phyloP scores from a whole-genome alignment of 2,888 invertebrate genomes.

The Theretra japonica region DNA sequence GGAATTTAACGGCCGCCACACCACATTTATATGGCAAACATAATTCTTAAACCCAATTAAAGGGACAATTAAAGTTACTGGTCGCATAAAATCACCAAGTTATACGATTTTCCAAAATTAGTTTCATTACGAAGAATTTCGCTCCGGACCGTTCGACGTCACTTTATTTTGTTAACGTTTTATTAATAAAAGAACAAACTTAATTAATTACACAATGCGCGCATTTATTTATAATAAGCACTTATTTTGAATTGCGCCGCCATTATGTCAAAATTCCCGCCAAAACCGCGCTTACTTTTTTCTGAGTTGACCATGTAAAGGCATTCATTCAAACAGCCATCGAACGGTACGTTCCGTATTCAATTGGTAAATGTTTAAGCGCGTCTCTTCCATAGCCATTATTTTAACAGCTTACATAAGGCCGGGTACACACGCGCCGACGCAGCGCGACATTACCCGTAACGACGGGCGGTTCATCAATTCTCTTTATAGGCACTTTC shows the following conservation, averaged over 20 bases:
- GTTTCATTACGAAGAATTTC: too few species aligned
- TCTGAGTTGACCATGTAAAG: neutral
- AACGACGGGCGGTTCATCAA: slow-evolving; percentile 67
- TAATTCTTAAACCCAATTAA: neutral
- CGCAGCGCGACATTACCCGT: slow-evolving; percentile 48
- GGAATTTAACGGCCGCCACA: neutral
- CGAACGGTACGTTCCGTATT: slow-evolving; percentile 12
- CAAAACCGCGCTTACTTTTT: neutral
- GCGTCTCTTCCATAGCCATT: neutral
- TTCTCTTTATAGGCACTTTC: slow-evolving; percentile 79
- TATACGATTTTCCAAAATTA: too few species aligned
- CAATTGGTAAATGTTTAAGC: slow-evolving; percentile 23
- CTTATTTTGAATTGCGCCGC: neutral
- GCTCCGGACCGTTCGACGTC: too few species aligned
- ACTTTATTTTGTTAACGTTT: too few species aligned
- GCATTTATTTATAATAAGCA: neutral
- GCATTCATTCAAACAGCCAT: slow-evolving; percentile 7
- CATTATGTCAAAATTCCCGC: neutral
- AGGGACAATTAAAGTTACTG: neutral
- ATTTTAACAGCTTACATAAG: slow-evolving; percentile 37
- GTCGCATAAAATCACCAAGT: neutral
- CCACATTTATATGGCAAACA: neutral
- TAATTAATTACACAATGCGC: neutral
- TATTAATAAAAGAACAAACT: neutral
- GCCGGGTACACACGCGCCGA: slow-evolving; percentile 52